A percentile compares a stretch with the other conserved stretches of the same genome.
These are phyloP conservation scores for Pituophis catenifer DNA, from an alignment of 2,113 vertebrate genomes.

Conservation along the genomic window DNA sequence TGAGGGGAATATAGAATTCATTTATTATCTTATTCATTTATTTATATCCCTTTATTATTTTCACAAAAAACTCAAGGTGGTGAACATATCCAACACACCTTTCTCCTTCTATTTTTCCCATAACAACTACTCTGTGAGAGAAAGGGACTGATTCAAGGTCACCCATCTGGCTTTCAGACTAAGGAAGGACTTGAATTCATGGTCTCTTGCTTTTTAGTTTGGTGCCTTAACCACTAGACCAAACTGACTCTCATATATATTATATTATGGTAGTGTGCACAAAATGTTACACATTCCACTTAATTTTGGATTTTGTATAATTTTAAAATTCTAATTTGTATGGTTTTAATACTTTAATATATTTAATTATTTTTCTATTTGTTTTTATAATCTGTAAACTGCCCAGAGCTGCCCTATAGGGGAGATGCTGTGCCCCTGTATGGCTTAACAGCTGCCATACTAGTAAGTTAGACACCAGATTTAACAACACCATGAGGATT, in stretches of 20 bases:
- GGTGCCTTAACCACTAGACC: neutral
- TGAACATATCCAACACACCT: neutral
- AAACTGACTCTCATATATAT: neutral
- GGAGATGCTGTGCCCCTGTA: neutral
- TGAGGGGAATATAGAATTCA: neutral
- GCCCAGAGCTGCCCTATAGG: neutral
- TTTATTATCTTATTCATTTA: neutral
- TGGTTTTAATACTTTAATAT: neutral
- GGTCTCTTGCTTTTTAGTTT: neutral
- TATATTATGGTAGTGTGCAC: neutral
- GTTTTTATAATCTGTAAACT: neutral
- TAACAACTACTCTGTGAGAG: neutral
- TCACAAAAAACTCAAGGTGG: neutral
- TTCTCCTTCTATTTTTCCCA: neutral
- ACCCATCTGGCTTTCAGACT: neutral
- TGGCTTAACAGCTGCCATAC: too few relatives aligned
- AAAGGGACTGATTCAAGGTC: neutral
- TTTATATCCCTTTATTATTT: neutral
- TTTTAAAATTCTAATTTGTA: neutral
- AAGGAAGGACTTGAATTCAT: too few relatives aligned
- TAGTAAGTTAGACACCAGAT: too few relatives aligned
- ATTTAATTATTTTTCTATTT: neutral
- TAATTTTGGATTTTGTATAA: neutral
- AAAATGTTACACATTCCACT: rapidly evolving
- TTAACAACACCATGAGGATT: too few relatives aligned